phyloP scores from a whole-genome alignment of 2,113 vertebrate species.

The Spheniscus mendiculus region DNA sequence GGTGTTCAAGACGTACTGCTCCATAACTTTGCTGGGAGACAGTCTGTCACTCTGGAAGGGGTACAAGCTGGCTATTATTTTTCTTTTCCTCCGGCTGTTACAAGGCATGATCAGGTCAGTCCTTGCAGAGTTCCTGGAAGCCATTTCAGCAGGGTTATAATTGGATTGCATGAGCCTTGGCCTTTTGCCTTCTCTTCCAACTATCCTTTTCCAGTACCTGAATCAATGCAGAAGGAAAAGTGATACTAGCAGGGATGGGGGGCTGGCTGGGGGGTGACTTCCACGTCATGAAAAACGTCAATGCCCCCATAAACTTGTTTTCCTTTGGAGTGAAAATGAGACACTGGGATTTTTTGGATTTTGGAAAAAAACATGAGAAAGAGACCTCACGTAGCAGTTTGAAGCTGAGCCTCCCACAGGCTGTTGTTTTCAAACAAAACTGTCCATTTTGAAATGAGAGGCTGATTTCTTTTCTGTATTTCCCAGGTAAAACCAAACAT shows the following conservation, averaged over 20 bases:
- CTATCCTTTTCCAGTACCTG: neutral
- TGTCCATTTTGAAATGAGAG: neutral
- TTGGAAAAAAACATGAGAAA: neutral
- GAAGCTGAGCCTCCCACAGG: neutral
- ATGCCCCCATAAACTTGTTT: neutral
- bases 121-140: neutral
- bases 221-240: neutral
- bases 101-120: conserved; percentile 59
- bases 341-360: neutral
- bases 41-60: conserved; percentile 62
- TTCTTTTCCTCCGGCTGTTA: conserved; percentile 57
- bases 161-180: neutral
- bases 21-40: conserved; percentile 65
- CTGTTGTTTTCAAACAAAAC: neutral
- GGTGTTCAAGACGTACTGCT: conserved; percentile 50
- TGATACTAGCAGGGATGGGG: neutral
- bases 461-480: neutral
- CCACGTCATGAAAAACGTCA: neutral
- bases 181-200: neutral
- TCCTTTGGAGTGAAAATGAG: neutral
- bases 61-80: conserved; percentile 60
- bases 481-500: neutral
- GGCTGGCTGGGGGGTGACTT: neutral
- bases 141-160: neutral
- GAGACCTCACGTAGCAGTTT: neutral